Base-by-base conservation (phyloP, 2,888 invertebrate genomes). In the Athalia rosae region DNA sequence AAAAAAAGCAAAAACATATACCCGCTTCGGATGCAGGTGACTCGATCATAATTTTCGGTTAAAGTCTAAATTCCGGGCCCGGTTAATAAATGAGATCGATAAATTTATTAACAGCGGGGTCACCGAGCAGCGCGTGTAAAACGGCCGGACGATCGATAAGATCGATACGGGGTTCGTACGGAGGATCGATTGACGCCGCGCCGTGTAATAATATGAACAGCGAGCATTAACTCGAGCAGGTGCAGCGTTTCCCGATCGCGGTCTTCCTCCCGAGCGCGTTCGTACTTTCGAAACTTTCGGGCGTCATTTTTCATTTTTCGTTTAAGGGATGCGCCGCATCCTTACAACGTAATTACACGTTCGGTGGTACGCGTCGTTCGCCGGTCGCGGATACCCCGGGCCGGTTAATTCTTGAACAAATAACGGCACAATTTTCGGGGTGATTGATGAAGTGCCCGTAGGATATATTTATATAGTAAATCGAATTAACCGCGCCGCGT, bases 371-470 rank as follows among this genome's bases (percentile, higher is more conserved):
- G 61, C 74, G 11, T 59, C 48, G 43, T 43, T n/a, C 15, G 43
- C 13, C 58, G 71, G 71, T 58, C 53, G 41, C 53, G 45, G 67
- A 67, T 67, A 67, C 43, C 48, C 4, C n/a, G 48, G 50, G 48
- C 28, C 74, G 48, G 47, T 74, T 74, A 61, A 74, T 74, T 74
- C 74, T 61, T 74, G 74, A 74, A 61, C 71, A 67, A 73, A 69
- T 63, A 62, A 77, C 67, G 77, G 67, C 77, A 73, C 62, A 77
- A 77, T 77, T 77, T 77, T 77, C n/a, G n/a, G 71, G 47, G 50
- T 77, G 77, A 77, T 77, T 58, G 71, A 77, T 77, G 71, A 61
- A 74, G 48, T 48, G 61, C 74, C 74, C 28, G 47, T 11, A 59
- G 74, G 74, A 28, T 71, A 67, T 28, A 28, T 28, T 28, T 28